phyloP scores from a whole-genome alignment of 1,140 invertebrate genomes.

The Carcinoscorpius rotundicauda region DNA sequence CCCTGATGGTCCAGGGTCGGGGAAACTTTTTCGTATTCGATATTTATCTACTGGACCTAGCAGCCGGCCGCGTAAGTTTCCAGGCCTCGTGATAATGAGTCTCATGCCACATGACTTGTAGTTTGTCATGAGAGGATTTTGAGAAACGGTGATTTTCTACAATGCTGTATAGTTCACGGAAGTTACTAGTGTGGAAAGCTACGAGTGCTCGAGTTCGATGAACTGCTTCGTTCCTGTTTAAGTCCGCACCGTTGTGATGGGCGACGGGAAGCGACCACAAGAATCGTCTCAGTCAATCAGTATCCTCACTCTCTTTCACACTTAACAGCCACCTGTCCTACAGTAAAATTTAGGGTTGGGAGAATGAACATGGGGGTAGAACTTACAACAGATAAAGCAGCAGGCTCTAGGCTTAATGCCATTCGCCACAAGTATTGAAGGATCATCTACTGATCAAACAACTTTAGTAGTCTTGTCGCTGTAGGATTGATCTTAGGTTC shows the following conservation, averaged over 20 bases:
- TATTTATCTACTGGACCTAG: slow-evolving; percentile 88
- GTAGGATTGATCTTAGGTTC: too few relatives aligned
- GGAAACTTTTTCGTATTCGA: slow-evolving; percentile 92
- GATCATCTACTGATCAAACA: too few relatives aligned
- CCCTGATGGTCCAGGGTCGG: slow-evolving; percentile 95
- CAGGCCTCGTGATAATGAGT: slow-evolving; percentile 81
- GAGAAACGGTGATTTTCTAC: slow-evolving; percentile 78
- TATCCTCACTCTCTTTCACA: too few relatives aligned
- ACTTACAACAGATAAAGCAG: neutral
- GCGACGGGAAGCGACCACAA: too few relatives aligned
- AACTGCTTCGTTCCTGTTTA: too few relatives aligned
- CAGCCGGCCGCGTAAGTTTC: slow-evolving; percentile 80
- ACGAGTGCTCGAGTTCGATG: too few relatives aligned
- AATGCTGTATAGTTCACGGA: slow-evolving; percentile 81
- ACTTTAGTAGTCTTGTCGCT: too few relatives aligned
- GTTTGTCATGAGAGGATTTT: slow-evolving; percentile 59
- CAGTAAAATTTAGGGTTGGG: too few relatives aligned
- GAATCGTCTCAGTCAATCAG: too few relatives aligned
- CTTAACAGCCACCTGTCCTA: too few relatives aligned
- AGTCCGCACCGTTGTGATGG: too few relatives aligned
- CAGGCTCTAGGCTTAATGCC: slow-evolving; percentile 1
- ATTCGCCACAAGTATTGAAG: neutral
- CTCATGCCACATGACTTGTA: slow-evolving; percentile 87
- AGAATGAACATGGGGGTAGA: slow-evolving; percentile 49
- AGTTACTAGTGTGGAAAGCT: too few relatives aligned